A percentile compares a stretch with the other conserved stretches of the same genome.
Evolutionary conservation across 2,797 vertebrate genomes (phyloP).

Genomic region (Fistularia commersonii): DNA sequence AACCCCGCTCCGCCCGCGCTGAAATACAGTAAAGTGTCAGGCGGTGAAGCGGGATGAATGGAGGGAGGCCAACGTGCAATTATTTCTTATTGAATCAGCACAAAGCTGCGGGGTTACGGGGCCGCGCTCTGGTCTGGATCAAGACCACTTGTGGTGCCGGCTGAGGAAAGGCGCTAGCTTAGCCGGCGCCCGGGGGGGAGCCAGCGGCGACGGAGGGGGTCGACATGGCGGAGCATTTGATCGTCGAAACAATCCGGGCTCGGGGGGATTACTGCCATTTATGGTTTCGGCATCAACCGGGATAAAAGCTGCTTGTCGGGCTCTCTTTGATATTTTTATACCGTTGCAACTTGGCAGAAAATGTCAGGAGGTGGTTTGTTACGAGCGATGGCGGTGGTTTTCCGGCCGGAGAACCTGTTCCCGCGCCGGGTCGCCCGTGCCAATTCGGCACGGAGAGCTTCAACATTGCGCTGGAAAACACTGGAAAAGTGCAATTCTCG

Average conservation of each 20-base stretch:
- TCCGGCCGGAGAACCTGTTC: slow-evolving; percentile 37
- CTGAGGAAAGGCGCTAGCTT: slow-evolving; percentile 51
- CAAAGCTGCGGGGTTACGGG: slow-evolving; percentile 53
- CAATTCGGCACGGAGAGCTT: slow-evolving; percentile 29
- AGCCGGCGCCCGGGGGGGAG: slow-evolving; percentile 40
- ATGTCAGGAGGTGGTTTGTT: slow-evolving; percentile 37
- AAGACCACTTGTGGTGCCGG: slow-evolving; percentile 56
- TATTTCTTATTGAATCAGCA: slow-evolving; percentile 74
- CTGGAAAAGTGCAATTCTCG: background rate
- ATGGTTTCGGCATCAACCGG: slow-evolving; percentile 21
- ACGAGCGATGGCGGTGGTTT: slow-evolving; percentile 28
- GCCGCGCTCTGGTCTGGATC: slow-evolving; percentile 47
- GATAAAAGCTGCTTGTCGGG: slow-evolving; percentile 21
- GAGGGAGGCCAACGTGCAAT: slow-evolving; percentile 60
- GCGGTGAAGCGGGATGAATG: slow-evolving; percentile 38
- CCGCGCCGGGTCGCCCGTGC: slow-evolving; percentile 9
- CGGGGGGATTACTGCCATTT: slow-evolving; percentile 38
- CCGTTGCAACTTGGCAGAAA: slow-evolving; percentile 37
- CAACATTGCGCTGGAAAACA: slow-evolving; percentile 22
- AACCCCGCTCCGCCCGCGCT: slow-evolving; percentile 5
- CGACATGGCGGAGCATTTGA: slow-evolving; percentile 33
- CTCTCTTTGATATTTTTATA: slow-evolving; percentile 44
- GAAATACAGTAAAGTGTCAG: slow-evolving; percentile 42
- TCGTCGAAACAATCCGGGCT: slow-evolving; percentile 18
- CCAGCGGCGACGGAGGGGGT: slow-evolving; percentile 25